Conservation (phyloP, 1,140 invertebrate genomes). For the Halesus radiatus region DNA sequence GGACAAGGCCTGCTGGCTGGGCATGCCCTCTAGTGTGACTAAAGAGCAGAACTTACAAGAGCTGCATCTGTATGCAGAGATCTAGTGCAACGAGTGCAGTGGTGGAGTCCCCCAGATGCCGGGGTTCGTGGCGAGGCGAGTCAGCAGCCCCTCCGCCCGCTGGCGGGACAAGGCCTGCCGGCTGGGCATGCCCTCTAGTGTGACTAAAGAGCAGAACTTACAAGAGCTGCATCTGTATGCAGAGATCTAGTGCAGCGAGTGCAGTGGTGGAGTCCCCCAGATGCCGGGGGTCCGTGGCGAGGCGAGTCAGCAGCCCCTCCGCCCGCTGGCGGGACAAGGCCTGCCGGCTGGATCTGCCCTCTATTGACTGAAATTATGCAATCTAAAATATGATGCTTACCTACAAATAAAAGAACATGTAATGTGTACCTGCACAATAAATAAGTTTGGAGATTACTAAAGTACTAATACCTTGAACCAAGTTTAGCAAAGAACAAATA, state of each 20-base stretch:
- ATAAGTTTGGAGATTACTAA: no score
- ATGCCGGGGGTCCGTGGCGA: slow-evolving; percentile 45
- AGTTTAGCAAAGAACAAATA: no score
- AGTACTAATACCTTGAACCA: no score
- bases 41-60: slow-evolving; percentile 51
- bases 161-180: slow-evolving; percentile 49
- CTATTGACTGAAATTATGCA: slow-evolving; percentile 47
- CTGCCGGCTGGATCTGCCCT: slow-evolving; percentile 48
- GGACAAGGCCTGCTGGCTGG: slow-evolving; percentile 44
- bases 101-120: slow-evolving; percentile 40
- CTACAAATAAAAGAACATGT: no score
- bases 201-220: no score
- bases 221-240: slow-evolving; percentile 54
- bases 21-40: slow-evolving; percentile 44
- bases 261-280: slow-evolving; percentile 42
- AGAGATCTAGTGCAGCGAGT: slow-evolving; percentile 47
- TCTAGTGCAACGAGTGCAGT: slow-evolving; percentile 44
- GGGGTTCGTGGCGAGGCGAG: slow-evolving; percentile 47
- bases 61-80: slow-evolving; percentile 52
- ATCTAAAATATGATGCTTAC: no score
- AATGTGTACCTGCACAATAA: no score
- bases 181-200: slow-evolving; percentile 45
- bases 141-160: slow-evolving; percentile 47
- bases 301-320: slow-evolving; percentile 45
- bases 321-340: slow-evolving; percentile 47